Evolutionary conservation across 2,888 invertebrate genomes (phyloP), one percentile per base, ranked within the genome.

Genomic region (Sphaeridia pumilis): DNA sequence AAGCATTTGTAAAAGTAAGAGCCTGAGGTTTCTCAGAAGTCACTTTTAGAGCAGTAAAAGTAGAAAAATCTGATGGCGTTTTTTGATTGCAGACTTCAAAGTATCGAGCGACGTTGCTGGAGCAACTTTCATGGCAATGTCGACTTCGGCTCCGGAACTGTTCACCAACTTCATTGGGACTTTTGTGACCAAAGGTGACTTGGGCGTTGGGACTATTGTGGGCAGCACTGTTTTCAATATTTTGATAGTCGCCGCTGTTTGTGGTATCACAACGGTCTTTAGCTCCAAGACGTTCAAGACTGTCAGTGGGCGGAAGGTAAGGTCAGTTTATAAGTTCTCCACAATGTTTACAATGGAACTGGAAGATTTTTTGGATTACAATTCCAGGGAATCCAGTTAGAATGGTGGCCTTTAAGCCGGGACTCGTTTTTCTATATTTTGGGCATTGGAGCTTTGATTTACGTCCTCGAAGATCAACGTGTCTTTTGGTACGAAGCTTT

Each of bases 111-210:
- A 92, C 71, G 87, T 92, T 58, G 89, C 89, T 27, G 92, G 90
- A 10, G 90, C 92, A 48, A 92, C 90, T 2, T 88, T 92, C 69
- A 90, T 90, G 90, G 90, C 90, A 24, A 83, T 89, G 14, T 89
- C 89, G 27, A 89, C 88, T 28, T 87, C 87, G 44, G 87, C 87
- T 26, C 90, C 90, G 14, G 90, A 90, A 72, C 45, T 59, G 2
- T 89, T 89, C 72, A 87, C 88, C 51, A 87, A 87, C 70, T 81
- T 87, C 65, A 86, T 92, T 67, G 89, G 85, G 24, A 85, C 85
- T 46, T 86, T 86, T 70, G 82, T 86, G 67, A 84, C 86, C 53
- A 84, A 84, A 70, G 85, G 85, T 57, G 42, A 34, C 4, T 4
- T 55, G 3, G 55, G 55, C 2, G 81, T 85, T 25, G 86, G 86